A percentile compares a stretch with the other conserved stretches of the same genome.
These are phyloP conservation scores for Zophobas morio DNA, from an alignment of 1,140 invertebrate genomes.

Conservation along the genomic window DNA sequence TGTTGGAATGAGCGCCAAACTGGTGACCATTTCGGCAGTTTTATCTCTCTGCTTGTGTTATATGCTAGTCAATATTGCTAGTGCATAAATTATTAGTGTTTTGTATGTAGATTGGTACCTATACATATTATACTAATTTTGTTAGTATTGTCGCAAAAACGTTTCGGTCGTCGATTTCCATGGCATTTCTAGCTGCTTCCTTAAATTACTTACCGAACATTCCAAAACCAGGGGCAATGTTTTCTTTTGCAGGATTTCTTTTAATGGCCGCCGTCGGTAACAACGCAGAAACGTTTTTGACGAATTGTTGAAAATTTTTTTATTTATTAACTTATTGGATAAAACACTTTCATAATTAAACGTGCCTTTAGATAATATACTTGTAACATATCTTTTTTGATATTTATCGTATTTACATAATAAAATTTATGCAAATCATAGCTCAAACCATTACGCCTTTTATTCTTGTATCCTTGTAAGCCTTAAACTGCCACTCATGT, in stretches of 20 bases:
- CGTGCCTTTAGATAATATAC: constrained; percentile 47
- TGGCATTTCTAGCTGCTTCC: constrained; percentile 18
- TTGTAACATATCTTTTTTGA: constrained; percentile 50
- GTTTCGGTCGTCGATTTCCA: constrained; percentile 30
- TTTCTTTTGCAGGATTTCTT: constrained; percentile 19
- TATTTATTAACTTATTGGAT: constrained; percentile 44
- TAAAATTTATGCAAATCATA: constrained; percentile 35
- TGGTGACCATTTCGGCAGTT: constrained; percentile 19
- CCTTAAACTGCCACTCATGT: constrained; percentile 31
- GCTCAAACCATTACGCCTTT: constrained; percentile 36
- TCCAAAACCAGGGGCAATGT: constrained; percentile 37
- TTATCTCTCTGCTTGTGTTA: constrained; percentile 45
- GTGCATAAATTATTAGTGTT: constrained; percentile 40
- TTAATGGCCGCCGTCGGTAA: constrained; percentile 13
- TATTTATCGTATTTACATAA: constrained; percentile 48
- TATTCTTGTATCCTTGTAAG: constrained; percentile 37
- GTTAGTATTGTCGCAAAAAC: constrained; percentile 38
- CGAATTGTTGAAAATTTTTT: constrained; percentile 33
- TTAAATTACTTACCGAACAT: constrained; percentile 22
- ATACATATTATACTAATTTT: constrained; percentile 31
- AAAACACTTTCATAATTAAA: constrained; percentile 31
- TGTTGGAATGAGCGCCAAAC: constrained; percentile 17
- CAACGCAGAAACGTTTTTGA: constrained; percentile 8
- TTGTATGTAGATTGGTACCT: constrained; percentile 28
- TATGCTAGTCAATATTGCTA: constrained; percentile 36